Evolutionary conservation across 2,113 vertebrate species (phyloP), one percentile per base, ranked within the genome.

Genomic region (Mobula birostris): DNA sequence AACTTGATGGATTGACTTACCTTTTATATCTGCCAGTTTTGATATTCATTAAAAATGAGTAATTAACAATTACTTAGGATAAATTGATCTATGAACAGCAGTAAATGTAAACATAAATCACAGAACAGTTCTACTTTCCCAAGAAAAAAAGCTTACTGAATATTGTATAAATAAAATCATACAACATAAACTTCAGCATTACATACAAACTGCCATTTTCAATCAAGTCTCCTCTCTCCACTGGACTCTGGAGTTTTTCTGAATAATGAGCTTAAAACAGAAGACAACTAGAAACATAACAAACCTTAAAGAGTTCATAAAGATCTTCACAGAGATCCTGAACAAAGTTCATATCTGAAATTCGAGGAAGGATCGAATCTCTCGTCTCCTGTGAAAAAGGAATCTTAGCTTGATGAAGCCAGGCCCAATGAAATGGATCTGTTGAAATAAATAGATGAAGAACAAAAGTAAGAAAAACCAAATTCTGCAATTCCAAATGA

Each of bases 301-400:
- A 96, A 94, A 99, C 99, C 98, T 98, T 99, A 96, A 99, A 99
- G 87, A 99, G 97, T 94, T 99, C 99, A 94, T 98, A 97, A 94
- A 99, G 98, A 96, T 99, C 99, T 96, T 99, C 98, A 96, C 98
- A 99, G 94, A 99, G 98, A 95, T 99, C 99, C 96, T 99, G 99
- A 29, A 99, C 98, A 0, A 99, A 99, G 96, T 99, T 99, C 98
- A 99, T 99, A 95, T 99, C 99, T 36, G 98, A 99, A 95, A 99
- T 97, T 92, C 95, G 97, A 3, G 98, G 98, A 94, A 99, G 97
- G 94, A 99, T 96, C 94, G 98, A 96, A 24, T 99, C 98, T 96
- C 96, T 96, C 66, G 97, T 99, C 96, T 99, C 99, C 96, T 99
- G 98, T 95, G 98, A 98, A 95, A 99, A 99, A 77, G 98, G 96